These are phyloP conservation scores for Bergia sp. DNA, from an alignment of 92 coral and sea anemone genomes.

Conservation along the genomic window DNA sequence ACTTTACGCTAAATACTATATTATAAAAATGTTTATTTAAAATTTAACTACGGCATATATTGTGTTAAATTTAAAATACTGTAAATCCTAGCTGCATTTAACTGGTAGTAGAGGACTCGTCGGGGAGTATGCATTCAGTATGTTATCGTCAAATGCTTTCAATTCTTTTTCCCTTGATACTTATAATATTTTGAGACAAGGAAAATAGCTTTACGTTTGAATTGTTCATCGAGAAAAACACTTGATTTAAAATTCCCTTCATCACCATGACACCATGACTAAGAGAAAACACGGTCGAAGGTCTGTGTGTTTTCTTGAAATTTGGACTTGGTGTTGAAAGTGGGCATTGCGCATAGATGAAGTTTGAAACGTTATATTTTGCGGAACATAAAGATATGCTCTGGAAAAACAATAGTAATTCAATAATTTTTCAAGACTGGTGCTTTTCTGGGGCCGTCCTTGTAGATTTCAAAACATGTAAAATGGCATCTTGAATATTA, in stretches of 20 bases:
- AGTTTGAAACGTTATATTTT: neutral
- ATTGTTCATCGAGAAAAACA: neutral
- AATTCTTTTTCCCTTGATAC: neutral
- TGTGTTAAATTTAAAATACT: conserved; percentile 4
- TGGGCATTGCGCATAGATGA: neutral
- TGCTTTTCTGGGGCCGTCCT: neutral
- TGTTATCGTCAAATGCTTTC: neutral
- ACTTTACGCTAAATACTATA: neutral
- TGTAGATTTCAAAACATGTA: neutral
- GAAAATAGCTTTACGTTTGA: neutral
- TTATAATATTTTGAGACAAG: neutral
- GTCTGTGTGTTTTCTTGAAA: neutral
- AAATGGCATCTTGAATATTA: too few relatives aligned
- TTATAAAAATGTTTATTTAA: conserved; percentile 33
- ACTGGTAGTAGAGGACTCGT: neutral
- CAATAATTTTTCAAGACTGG: too few relatives aligned
- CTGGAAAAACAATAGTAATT: neutral
- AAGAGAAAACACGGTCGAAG: neutral
- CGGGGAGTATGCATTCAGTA: neutral
- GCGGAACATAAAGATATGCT: neutral
- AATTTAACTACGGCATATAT: neutral
- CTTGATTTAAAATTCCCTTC: neutral
- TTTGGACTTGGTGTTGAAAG: neutral
- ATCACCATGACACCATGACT: conserved; percentile 25
- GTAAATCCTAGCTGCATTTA: neutral